Evolutionary conservation across 1,140 invertebrate genomes (phyloP).

Genomic region (Heliconius himera): DNA sequence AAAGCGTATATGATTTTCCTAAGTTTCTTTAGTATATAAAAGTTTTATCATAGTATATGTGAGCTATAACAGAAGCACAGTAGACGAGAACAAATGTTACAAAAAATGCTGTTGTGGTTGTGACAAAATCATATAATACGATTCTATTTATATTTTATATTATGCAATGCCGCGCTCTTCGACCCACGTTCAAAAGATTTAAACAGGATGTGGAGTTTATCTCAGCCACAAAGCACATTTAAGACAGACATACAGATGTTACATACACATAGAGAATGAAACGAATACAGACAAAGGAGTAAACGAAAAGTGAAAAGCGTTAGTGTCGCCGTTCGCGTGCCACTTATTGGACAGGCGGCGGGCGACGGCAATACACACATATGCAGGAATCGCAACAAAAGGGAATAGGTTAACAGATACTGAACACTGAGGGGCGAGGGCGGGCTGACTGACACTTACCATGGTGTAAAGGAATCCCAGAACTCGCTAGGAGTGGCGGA

Average conservation of each 20-base stretch:
- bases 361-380: constrained; percentile 78
- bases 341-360: constrained; percentile 60
- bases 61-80: constrained; percentile 80
- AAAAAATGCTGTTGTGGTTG: constrained; percentile 70
- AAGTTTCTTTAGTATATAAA: constrained; percentile 73
- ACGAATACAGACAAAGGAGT: constrained; percentile 81
- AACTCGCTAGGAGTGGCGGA: constrained; percentile 93
- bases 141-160: constrained; percentile 19
- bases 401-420: constrained; percentile 81
- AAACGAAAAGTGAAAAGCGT: constrained; percentile 78
- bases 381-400: constrained; percentile 79
- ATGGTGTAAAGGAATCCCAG: constrained; percentile 98
- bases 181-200: constrained; percentile 39
- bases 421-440: constrained; percentile 82
- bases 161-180: constrained; percentile 34
- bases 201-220: constrained; percentile 53
- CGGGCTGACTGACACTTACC: constrained; percentile 92
- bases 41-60: constrained; percentile 73
- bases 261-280: constrained; percentile 83
- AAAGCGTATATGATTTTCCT: constrained; percentile 82
- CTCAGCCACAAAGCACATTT: constrained; percentile 79
- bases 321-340: constrained; percentile 68
- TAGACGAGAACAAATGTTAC: constrained; percentile 82
- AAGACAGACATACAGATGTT: constrained; percentile 83
- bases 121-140: constrained; percentile 49